Evolutionary conservation across 2,888 invertebrate genomes (phyloP).

Genomic region (Phrixothrix hirtus): DNA sequence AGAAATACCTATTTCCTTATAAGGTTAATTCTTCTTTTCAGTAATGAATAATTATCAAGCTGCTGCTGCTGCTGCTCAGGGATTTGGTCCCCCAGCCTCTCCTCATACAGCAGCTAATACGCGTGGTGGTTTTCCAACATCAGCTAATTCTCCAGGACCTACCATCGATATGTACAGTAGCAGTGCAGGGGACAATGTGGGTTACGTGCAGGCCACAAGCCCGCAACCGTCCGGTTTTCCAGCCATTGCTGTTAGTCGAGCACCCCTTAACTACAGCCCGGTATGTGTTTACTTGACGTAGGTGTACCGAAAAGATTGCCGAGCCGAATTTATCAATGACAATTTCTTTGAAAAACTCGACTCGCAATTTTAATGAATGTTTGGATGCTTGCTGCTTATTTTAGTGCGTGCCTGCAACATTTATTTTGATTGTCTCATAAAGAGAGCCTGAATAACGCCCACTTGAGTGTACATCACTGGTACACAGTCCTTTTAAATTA

Average conservation of each 20-base stretch:
- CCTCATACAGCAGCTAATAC: constrained; percentile 72
- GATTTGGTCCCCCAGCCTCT: constrained; percentile 81
- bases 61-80: constrained; percentile 73
- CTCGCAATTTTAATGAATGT: too few species aligned
- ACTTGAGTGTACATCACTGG: too few species aligned
- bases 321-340: too few species aligned
- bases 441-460: too few species aligned
- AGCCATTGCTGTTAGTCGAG: constrained; percentile 90
- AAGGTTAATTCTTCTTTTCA: constrained; percentile 56
- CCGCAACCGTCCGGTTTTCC: constrained; percentile 96
- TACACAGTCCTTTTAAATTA: too few species aligned
- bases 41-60: constrained; percentile 97
- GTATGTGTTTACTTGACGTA: too few species aligned
- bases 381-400: too few species aligned
- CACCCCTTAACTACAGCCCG: constrained; percentile 91
- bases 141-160: constrained; percentile 87
- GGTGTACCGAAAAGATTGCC: too few species aligned
- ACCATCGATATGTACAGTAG: constrained; percentile 93
- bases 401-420: too few species aligned
- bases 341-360: too few species aligned
- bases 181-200: constrained; percentile 77
- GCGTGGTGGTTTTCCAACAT: constrained; percentile 80
- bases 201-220: constrained; percentile 96
- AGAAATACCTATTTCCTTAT: too few species aligned
- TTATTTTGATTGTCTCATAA: too few species aligned